Evolutionary conservation across 2,888 invertebrate species (phyloP).

Genomic region (Icerya purchasi): DNA sequence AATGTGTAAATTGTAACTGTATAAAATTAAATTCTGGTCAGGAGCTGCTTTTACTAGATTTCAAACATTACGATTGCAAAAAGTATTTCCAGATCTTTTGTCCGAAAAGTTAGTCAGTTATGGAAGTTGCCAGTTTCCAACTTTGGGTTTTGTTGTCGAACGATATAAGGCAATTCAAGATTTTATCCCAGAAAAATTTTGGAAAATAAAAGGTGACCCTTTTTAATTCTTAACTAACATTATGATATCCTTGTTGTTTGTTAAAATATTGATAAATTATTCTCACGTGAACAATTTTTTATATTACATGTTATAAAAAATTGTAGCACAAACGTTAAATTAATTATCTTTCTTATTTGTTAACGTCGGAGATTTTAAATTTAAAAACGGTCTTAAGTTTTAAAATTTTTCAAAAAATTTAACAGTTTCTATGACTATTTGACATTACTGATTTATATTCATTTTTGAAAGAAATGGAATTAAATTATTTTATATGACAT

Average conservation of each 20-base stretch:
- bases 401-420: no score
- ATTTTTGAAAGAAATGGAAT: no score
- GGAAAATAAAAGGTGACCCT: conserved; percentile 68
- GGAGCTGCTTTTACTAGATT: conserved; percentile 95
- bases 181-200: conserved; percentile 83
- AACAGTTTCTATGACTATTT: no score
- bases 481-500: no score
- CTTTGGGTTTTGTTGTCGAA: conserved; percentile 98
- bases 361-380: no score
- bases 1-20: background rate
- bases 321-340: no score
- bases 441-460: no score
- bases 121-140: conserved; percentile 98
- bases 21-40: conserved; percentile 21
- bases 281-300: background rate
- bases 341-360: no score
- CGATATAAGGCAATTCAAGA: conserved; percentile 75
- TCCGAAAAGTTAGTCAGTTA: conserved; percentile 76
- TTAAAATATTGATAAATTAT: background rate
- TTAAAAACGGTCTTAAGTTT: no score
- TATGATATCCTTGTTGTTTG: background rate
- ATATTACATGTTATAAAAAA: no score
- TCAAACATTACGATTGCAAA: conserved; percentile 75
- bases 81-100: conserved; percentile 50
- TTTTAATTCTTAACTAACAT: background rate